Evolutionary conservation across 2,113 vertebrate genomes (phyloP), one percentile per base, ranked within the genome.

Genomic region (Oncorhynchus keta): DNA sequence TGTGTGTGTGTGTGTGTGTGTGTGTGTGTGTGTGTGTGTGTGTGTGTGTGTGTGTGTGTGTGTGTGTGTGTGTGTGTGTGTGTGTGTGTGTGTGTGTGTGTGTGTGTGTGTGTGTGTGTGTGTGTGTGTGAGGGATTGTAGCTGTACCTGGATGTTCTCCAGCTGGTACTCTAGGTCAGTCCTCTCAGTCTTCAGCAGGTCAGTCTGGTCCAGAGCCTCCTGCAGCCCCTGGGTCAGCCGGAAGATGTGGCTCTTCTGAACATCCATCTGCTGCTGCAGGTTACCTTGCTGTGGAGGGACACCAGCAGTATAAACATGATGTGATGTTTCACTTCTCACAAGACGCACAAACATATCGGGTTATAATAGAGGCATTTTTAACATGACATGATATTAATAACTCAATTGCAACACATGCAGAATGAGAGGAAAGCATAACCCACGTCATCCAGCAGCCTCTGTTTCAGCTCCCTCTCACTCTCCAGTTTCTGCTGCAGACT

Each of bases 401-500:
- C 16, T 30, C 26, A 24, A 55, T 16, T 67, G 16, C 2, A 45
- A 45, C 39, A 45, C 12, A 30, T 11, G 2, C n/a, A 65, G 12
- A 11, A 35, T 12, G 49, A 69, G 28, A 30, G n/a, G 68, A 61
- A 39, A 48, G 13, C 24, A 45, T 45, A 16, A 26, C 24, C 2
- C 90, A 98, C 98, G 95, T 99, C 98, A 66, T 99, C 97, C 85
- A 99, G 90, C 73, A 99, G 94, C 79, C 97, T 95, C 82, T 99
- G 97, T 78, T 99, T 99, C 79, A 99, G 94, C 59, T 99, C 97
- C 45, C 98, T 92, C 85, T 99, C 98, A 0, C 96, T 96, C 91
- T 99, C 98, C 70, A 99, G 93, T 81, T 99, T 99, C 89, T 99
- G 97, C 80, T 99, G 98, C 81, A 99, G 90, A 87, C 97, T 98